phyloP scores from a whole-genome alignment of 2,113 vertebrate species.

The Pangasianodon gigas region DNA sequence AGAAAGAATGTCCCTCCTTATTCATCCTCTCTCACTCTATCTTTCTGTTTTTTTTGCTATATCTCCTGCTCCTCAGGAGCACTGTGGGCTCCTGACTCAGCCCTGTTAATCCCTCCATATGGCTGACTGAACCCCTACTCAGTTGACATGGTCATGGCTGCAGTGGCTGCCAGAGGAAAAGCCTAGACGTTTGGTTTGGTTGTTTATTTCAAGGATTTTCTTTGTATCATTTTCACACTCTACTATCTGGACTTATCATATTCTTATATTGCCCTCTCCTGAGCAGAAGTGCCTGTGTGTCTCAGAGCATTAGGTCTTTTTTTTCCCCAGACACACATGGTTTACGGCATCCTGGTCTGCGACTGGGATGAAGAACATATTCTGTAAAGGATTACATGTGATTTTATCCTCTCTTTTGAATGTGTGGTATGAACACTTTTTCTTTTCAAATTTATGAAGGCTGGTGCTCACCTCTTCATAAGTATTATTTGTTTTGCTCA shows the following conservation, averaged over 20 bases:
- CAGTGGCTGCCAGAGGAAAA: conserved; percentile 42
- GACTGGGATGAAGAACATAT: conserved; percentile 9
- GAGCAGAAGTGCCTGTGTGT: conserved; percentile 44
- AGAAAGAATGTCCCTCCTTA: neutral
- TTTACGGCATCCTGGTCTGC: neutral
- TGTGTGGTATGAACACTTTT: neutral
- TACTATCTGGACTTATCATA: neutral
- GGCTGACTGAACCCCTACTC: conserved; percentile 37
- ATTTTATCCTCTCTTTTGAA: conserved; percentile 10
- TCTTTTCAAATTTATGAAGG: conserved; percentile 25
- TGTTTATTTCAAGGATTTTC: conserved; percentile 41
- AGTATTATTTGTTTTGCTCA: conserved; percentile 31
- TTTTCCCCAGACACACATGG: neutral
- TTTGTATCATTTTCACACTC: conserved; percentile 18
- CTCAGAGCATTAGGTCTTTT: neutral
- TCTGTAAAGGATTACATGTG: conserved; percentile 19
- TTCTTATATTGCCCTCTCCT: conserved; percentile 5
- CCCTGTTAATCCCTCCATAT: conserved; percentile 48
- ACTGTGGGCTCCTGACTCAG: conserved; percentile 59
- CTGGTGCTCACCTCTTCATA: conserved; percentile 22
- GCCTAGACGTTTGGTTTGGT: conserved; percentile 44
- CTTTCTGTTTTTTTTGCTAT: conserved; percentile 31
- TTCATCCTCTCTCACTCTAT: conserved; percentile 38
- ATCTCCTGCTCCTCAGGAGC: conserved; percentile 56
- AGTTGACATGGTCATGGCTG: conserved; percentile 46